phyloP scores from a whole-genome alignment of 2,113 vertebrate species.

The Halichoeres trimaculatus region DNA sequence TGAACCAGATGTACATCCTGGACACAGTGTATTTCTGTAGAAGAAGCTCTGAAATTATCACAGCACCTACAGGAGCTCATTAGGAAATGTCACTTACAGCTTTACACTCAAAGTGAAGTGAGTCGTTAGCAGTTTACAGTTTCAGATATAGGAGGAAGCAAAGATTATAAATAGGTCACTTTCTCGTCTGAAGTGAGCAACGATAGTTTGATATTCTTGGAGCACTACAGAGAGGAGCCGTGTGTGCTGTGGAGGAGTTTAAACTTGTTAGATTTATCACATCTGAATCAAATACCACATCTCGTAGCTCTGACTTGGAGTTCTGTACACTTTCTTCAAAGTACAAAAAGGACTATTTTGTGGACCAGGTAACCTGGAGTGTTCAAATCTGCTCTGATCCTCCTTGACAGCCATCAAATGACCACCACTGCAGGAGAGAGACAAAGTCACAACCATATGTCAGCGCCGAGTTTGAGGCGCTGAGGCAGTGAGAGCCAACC shows the following conservation, averaged over 20 bases:
- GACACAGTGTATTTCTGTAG: not conserved
- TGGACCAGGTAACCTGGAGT: not conserved
- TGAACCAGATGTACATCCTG: not conserved
- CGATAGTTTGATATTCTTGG: conserved; percentile 9
- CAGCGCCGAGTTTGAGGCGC: conserved; percentile 16
- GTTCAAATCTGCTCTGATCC: conserved; percentile 6
- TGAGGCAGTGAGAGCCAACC: conserved; percentile 2
- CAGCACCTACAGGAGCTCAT: conserved; percentile 9
- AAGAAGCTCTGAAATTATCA: conserved; percentile 19
- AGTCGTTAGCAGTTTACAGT: conserved; percentile 35
- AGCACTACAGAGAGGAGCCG: conserved; percentile 4
- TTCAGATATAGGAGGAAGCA: conserved; percentile 6
- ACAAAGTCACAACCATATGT: conserved; percentile 26
- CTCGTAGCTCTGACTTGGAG: not conserved
- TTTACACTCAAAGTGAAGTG: conserved; percentile 11
- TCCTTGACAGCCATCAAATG: conserved; percentile 33
- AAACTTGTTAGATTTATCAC: conserved; percentile 44
- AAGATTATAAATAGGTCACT: not conserved
- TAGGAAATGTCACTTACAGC: conserved; percentile 19
- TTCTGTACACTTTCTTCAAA: too few relatives aligned
- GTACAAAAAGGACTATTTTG: not conserved
- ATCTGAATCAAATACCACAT: conserved; percentile 20
- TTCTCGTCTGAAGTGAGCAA: conserved; percentile 27
- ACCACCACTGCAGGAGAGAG: not conserved
- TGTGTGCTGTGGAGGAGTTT: conserved; percentile 35